These are phyloP conservation scores for Enoplosus armatus DNA, from an alignment of 2,797 vertebrate species.

Conservation along the genomic window DNA sequence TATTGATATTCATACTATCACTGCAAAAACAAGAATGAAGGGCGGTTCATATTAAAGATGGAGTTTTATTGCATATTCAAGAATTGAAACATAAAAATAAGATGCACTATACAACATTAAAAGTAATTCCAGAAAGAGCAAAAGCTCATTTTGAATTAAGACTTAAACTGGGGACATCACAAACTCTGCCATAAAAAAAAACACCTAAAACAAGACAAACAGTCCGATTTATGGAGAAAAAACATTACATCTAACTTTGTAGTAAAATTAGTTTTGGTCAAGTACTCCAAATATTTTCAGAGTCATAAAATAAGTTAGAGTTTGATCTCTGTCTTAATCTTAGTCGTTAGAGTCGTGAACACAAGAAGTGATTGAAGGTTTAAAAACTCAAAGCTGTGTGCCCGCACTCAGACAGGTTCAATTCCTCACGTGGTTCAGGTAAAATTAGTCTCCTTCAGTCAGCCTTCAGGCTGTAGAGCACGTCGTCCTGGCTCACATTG, in stretches of 20 bases:
- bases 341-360: background rate
- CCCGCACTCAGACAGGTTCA: no score
- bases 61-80: conserved; percentile 43
- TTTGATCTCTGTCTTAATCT: background rate
- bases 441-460: conserved; percentile 73
- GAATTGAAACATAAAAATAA: conserved; percentile 8
- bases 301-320: background rate
- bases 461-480: conserved; percentile 90
- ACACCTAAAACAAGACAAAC: background rate
- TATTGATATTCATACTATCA: no score
- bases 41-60: background rate
- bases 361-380: background rate
- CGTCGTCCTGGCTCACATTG: conserved; percentile 93
- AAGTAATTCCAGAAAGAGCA: background rate
- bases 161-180: background rate
- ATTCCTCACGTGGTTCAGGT: background rate
- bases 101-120: background rate
- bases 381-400: background rate
- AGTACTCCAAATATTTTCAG: background rate
- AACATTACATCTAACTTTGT: background rate
- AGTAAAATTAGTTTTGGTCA: background rate
- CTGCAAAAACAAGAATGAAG: background rate
- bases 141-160: conserved; percentile 3
- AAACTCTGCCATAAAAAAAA: background rate
- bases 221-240: background rate